Evolutionary conservation across 2,888 invertebrate species (phyloP).

Genomic region (Disparrhopalites patrizii): DNA sequence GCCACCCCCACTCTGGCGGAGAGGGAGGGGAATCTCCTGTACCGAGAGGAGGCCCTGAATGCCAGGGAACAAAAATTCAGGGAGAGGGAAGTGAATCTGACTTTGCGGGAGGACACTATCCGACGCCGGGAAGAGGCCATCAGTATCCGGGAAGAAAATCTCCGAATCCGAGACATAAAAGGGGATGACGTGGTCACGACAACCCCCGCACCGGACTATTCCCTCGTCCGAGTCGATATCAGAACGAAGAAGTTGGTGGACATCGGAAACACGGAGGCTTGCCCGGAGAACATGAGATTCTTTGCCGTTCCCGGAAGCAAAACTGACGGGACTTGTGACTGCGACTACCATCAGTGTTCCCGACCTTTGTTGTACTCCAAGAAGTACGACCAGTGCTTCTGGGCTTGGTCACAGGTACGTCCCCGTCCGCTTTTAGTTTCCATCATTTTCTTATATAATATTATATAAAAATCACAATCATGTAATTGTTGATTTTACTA

Average conservation of each 20-base stretch:
- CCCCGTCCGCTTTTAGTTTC: no score
- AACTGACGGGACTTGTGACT: conserved; percentile 44
- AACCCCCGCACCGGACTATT: conserved; percentile 28
- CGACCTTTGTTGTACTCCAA: conserved; percentile 39
- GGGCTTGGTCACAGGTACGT: conserved; percentile 45
- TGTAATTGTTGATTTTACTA: neutral
- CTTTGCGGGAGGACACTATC: conserved; percentile 9
- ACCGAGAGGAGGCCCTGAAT: conserved; percentile 12
- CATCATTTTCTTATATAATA: no score
- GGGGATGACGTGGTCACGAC: neutral
- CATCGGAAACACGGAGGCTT: conserved; percentile 33
- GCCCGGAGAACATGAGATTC: conserved; percentile 46
- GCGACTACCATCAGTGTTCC: conserved; percentile 45
- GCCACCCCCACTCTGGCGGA: neutral
- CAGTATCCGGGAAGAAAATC: conserved; percentile 14
- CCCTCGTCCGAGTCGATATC: conserved; percentile 34
- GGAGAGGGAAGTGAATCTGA: conserved; percentile 19
- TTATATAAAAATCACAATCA: no score
- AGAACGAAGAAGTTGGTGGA: conserved; percentile 30
- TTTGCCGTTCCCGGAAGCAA: conserved; percentile 43
- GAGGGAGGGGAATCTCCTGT: conserved; percentile 13
- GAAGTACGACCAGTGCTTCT: conserved; percentile 39
- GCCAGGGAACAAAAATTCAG: conserved; percentile 4
- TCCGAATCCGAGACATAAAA: neutral
- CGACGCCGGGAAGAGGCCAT: conserved; percentile 11